Base-by-base conservation (phyloP, 2,888 invertebrate genomes). In the Julus scandinavius region DNA sequence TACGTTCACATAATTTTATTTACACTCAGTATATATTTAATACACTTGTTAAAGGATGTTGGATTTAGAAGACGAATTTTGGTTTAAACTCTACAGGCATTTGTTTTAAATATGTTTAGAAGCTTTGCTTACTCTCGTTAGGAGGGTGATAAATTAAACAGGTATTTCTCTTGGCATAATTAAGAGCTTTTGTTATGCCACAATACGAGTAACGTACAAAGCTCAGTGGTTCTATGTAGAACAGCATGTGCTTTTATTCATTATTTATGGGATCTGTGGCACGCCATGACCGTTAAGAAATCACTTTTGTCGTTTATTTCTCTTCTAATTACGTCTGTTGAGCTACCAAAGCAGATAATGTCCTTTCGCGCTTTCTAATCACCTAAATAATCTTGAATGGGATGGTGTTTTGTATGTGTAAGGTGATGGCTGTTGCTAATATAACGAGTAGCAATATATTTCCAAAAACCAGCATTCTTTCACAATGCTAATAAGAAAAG, bases 281-380 rank as follows among this genome's bases (percentile, higher is more conserved):
- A 80, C 20, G 80, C 80, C 80, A 80, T 80, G 80, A 80, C 80
- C 80, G 13, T 80, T 80, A 80, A 80, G 80, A 80, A 80, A 80
- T 80, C 80, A 80, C 80, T 80, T 80, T 38, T 80, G 80, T 80
- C 80, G 80, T 80, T 80, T 80, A 80, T 80, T 80, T 80, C 80
- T 80, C 80, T 80, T 80, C 80, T 80, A 80, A 80, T 80, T 80
- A 80, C 80, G 38, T 80, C 80, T 80, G 80, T 80, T 80, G 80
- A 80, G 80, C 80, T 29, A 80, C 80, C 80, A 80, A 80, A 80
- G 80, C 80, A 80, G 80, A 80, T 80, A 80, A 80, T 80, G 80
- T 80, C 80, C 80, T 80, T 80, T 80, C 80, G 80, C 80, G 80
- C 80, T 80, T 80, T 80, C 80, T 80, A 80, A 80, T 80, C 80